Base-by-base conservation (phyloP, 2,113 vertebrate species). In the Gorsachius goisagi region DNA sequence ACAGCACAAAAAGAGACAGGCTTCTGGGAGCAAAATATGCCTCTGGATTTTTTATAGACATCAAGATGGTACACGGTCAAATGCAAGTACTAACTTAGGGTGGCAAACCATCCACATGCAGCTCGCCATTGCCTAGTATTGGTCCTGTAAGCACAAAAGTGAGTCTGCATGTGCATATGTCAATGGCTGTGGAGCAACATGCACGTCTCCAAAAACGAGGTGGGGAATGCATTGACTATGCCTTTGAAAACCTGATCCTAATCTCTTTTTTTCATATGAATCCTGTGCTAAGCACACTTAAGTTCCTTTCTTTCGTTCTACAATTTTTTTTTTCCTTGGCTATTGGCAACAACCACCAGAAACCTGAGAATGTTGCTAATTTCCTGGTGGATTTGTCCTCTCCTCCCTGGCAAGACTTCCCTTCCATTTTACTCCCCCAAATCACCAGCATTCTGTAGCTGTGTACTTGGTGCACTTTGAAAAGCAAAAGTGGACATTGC, bases 201-300 rank as follows among this genome's bases (percentile, higher is more conserved):
- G 9, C 17, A 17, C 13, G 28, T 30, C 71, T 58, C 33, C 16
- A 52, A 63, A 83, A 20, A 27, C 15, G 63, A 88, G 52, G 21
- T 2, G 5, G 32, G 16, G 6, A 94, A 66, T 1, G 3, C 28
- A 52, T 14, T 62, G 50, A 71, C 33, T 14, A 13, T 4, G 17
- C 22, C 77, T 96, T 93, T 93, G 74, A 95, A 85, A 96, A 93
- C 18, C 41, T 76, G 49, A 85, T 44, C 67, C n/a, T 69, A 74
- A 90, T 88, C 59, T 74, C 53, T 35, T 85, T 88, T 79, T 67
- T 89, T 67, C n/a, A 45, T n/a, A 73, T 0, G 14, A 93, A 91
- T 63, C 69, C 90, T 66, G 37, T 44, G 62, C 63, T 83, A 94
- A 96, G 71, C 26, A 73, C 17, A 5, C 35, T 82, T 72, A 28